Evolutionary conservation across 2,888 invertebrate genomes (phyloP).

Genomic region (Mycogona germanica): DNA sequence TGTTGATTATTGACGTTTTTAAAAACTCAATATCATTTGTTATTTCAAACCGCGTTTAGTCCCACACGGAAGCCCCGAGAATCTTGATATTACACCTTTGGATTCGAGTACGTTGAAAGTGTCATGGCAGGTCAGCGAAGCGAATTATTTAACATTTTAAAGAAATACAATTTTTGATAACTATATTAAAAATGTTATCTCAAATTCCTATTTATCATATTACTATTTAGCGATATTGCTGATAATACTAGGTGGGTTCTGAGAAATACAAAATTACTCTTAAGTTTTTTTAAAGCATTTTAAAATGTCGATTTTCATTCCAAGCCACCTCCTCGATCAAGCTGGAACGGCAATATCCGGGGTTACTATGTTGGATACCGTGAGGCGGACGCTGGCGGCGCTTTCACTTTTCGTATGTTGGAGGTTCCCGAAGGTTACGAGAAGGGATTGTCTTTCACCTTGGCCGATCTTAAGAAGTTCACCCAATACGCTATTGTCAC

Average conservation of each 20-base stretch:
- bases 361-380: conserved; percentile 16
- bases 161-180: too few species aligned
- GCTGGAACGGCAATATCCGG: conserved; percentile 13
- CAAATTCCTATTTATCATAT: too few species aligned
- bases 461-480: conserved; percentile 13
- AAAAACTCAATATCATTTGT: too few species aligned
- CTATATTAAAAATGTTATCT: too few species aligned
- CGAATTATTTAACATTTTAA: too few species aligned
- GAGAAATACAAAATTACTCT: not conserved
- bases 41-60: too few species aligned
- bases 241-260: too few species aligned
- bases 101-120: conserved; percentile 7
- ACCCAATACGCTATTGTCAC: conserved; percentile 10
- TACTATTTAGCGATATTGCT: too few species aligned
- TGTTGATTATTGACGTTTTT: too few species aligned
- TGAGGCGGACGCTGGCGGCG: not conserved
- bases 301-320: not conserved
- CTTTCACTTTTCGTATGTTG: conserved; percentile 6
- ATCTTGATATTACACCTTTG: not conserved
- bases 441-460: conserved; percentile 14
- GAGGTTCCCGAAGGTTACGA: conserved; percentile 17
- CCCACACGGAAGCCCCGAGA: not conserved
- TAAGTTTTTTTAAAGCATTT: not conserved
- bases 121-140: conserved; percentile 14
- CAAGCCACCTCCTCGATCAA: conserved; percentile 6